Conservation (phyloP, 2,797 vertebrate genomes). For the Hipposideros larvatus region DNA sequence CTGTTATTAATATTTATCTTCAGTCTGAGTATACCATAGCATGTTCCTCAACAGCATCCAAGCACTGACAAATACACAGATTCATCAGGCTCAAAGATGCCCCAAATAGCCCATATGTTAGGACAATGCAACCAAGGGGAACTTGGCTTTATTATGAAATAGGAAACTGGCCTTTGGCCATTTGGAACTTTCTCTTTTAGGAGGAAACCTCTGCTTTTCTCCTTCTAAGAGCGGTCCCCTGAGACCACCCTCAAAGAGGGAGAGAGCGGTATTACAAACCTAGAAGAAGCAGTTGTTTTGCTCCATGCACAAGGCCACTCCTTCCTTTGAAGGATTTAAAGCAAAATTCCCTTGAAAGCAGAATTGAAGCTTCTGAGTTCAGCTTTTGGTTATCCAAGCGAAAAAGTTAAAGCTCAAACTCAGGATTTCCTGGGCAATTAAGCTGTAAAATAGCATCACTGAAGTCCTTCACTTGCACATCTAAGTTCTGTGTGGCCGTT, state of each 20-base stretch:
- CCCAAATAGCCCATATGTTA: neutral
- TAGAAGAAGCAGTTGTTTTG: neutral
- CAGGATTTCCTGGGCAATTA: neutral
- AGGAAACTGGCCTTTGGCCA: neutral
- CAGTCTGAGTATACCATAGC: neutral
- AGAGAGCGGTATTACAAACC: neutral
- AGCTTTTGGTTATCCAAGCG: neutral
- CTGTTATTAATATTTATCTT: neutral
- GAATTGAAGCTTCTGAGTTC: neutral
- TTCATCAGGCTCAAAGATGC: neutral
- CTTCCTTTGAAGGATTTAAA: conserved; percentile 9
- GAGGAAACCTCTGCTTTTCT: neutral
- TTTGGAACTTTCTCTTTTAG: neutral
- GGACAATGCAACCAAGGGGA: neutral
- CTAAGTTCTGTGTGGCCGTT: neutral
- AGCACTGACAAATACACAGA: neutral
- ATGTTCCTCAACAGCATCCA: neutral
- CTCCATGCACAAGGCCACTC: neutral
- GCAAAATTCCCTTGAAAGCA: neutral
- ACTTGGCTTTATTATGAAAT: neutral
- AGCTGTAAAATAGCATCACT: neutral
- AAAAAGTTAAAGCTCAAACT: neutral
- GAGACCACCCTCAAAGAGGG: neutral
- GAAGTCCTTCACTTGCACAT: neutral
- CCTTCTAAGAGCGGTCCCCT: neutral